A percentile compares a stretch with the other conserved stretches of the same genome.
These are phyloP conservation scores for Drosophila tropicalis DNA, from an alignment of 1,140 invertebrate species.

Conservation along the genomic window DNA sequence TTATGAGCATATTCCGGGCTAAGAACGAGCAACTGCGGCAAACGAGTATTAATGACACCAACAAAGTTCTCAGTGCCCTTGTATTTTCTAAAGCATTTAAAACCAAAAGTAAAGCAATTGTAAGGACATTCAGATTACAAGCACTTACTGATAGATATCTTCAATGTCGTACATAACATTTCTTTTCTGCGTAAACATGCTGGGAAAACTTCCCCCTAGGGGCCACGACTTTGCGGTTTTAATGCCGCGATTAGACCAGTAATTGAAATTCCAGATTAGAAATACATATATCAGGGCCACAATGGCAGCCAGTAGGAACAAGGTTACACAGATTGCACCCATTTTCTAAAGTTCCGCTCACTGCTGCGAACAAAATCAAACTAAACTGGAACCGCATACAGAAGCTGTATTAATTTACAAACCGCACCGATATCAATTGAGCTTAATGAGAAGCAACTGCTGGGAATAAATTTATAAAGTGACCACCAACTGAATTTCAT, in stretches of 20 bases:
- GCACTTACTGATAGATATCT: constrained; percentile 56
- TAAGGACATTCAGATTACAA: neutral
- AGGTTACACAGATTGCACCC: constrained; percentile 23
- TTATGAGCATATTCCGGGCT: constrained; percentile 84
- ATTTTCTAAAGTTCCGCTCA: constrained; percentile 26
- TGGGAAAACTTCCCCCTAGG: too few species aligned
- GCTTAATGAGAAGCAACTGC: constrained; percentile 19
- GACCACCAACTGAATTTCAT: too few species aligned
- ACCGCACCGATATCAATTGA: constrained; percentile 33
- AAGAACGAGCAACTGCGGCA: constrained; percentile 80
- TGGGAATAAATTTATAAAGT: too few species aligned
- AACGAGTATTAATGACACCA: constrained; percentile 52
- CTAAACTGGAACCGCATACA: constrained; percentile 11
- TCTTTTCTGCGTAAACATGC: constrained; percentile 24
- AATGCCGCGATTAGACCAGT: too few species aligned
- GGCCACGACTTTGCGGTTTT: too few species aligned
- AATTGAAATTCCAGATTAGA: too few species aligned
- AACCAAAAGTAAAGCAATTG: neutral
- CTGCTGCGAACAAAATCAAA: constrained; percentile 1
- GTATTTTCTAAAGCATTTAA: constrained; percentile 31
- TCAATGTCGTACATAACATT: constrained; percentile 58
- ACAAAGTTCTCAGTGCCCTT: constrained; percentile 53
- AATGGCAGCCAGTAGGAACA: constrained; percentile 32
- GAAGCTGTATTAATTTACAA: constrained; percentile 19
- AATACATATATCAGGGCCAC: constrained; percentile 60